phyloP scores from a whole-genome alignment of 2,797 vertebrate genomes.

The Nannoperca obscura region DNA sequence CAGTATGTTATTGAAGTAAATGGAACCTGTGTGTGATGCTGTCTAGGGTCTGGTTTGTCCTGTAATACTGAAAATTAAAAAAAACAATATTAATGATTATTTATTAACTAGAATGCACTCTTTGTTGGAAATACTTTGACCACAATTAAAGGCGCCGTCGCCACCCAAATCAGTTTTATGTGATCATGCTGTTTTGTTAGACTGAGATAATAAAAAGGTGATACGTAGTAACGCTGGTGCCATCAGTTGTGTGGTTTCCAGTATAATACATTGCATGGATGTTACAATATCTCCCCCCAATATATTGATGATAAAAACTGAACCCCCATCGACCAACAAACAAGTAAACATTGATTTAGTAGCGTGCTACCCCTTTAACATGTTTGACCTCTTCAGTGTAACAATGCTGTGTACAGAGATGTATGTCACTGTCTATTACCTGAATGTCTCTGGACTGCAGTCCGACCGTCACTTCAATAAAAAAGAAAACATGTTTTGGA shows the following conservation, averaged over 20 bases:
- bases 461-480: constrained; percentile 83
- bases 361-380: constrained; percentile 63
- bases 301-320: constrained; percentile 35
- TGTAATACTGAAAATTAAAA: constrained; percentile 75
- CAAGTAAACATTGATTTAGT: constrained; percentile 61
- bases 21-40: constrained; percentile 83
- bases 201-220: constrained; percentile 53
- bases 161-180: constrained; percentile 50
- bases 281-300: constrained; percentile 46
- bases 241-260: constrained; percentile 56
- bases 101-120: constrained; percentile 74
- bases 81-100: constrained; percentile 61
- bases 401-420: constrained; percentile 81
- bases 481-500: constrained; percentile 77
- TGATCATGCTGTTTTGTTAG: constrained; percentile 57
- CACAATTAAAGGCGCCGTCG: constrained; percentile 56
- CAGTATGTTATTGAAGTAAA: constrained; percentile 83
- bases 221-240: constrained; percentile 52
- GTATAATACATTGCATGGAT: constrained; percentile 70
- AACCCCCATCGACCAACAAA: constrained; percentile 42
- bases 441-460: constrained; percentile 85
- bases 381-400: constrained; percentile 79
- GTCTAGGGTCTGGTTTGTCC: constrained; percentile 84
- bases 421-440: constrained; percentile 82
- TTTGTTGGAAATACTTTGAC: constrained; percentile 73